Evolutionary conservation across 2,113 vertebrate genomes (phyloP), one percentile per base, ranked within the genome.

Genomic region (Chunga burmeisteri): DNA sequence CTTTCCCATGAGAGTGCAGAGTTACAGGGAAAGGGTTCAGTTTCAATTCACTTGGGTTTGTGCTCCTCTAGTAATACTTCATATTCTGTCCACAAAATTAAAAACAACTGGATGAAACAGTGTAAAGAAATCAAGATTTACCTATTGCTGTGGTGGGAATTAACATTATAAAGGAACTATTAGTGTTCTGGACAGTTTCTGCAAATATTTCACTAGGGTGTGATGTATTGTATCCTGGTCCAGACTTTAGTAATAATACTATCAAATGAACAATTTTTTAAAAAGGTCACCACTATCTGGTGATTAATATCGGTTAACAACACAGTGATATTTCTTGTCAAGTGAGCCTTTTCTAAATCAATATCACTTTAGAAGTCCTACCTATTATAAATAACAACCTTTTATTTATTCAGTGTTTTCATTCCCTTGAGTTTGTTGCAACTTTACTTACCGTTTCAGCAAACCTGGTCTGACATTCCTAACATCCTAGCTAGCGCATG

Each of bases 361-460:
- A 90, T 97, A 96, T 73, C 30, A 80, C 56, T 89, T 91, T 75
- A 87, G 65, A 80, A 92, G 25, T 52, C 66, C 63, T 67, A 96
- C 95, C 85, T 90, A 88, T 86, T 96, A 93, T 94, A 96, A 92
- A 80, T 77, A 93, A 65, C 56, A 91, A 63, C 46, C 29, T 94
- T 87, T 93, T 95, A 93, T 26, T 94, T 91, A 94, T 92, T 90
- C 75, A 88, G 67, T 70, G 63, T 89, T 96, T 92, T 91, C n/a
- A 83, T 92, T 95, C 70, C 46, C 49, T 19, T 66, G 74, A 86
- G 74, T 95, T 94, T 90, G 78, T 78, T 95, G 58, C 66, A 94
- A 91, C 70, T 94, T 90, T 96, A 70, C 87, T 82, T 93, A 94
- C 18, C 34, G 53, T 88, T 93, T 82, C 73, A 88, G 71, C 71